Evolutionary conservation across 2,888 invertebrate species (phyloP).

Genomic region (Lepidochitona cinerea): DNA sequence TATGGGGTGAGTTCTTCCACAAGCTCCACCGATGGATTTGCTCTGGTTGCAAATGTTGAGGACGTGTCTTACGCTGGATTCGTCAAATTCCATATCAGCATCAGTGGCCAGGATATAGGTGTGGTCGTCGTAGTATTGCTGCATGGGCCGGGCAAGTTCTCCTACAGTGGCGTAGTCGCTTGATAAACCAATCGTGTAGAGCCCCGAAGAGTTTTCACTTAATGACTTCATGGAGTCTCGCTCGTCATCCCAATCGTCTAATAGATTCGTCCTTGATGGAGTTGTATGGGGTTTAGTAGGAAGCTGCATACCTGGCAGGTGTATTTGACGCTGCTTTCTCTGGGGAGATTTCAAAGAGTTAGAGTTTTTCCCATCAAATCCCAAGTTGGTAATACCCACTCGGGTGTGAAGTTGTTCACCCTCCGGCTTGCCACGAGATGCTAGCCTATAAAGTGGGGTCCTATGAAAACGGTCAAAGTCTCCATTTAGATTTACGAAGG

Average conservation of each 20-base stretch:
- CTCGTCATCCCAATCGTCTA: background rate
- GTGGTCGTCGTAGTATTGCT: slow-evolving; percentile 23
- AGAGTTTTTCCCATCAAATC: background rate
- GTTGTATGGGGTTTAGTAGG: background rate
- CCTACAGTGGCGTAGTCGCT: background rate
- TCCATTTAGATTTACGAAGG: background rate
- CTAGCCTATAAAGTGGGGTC: background rate
- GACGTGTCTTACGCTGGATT: slow-evolving; percentile 30
- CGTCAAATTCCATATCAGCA: slow-evolving; percentile 46
- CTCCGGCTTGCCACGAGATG: background rate
- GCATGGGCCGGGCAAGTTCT: background rate
- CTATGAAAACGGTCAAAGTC: background rate
- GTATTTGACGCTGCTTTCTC: background rate
- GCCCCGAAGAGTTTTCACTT: background rate
- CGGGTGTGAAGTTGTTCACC: background rate
- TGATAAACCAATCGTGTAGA: background rate
- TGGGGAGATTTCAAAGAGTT: background rate
- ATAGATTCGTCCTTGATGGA: background rate
- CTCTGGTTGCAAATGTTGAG: slow-evolving; percentile 37
- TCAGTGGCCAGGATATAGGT: slow-evolving; percentile 49
- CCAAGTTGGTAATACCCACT: background rate
- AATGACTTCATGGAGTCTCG: background rate
- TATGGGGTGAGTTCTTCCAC: slow-evolving; percentile 45
- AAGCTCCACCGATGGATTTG: slow-evolving; percentile 40
- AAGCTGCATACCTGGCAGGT: background rate